phyloP scores from a whole-genome alignment of 1,140 invertebrate genomes.

The Parapsyche elsis region DNA sequence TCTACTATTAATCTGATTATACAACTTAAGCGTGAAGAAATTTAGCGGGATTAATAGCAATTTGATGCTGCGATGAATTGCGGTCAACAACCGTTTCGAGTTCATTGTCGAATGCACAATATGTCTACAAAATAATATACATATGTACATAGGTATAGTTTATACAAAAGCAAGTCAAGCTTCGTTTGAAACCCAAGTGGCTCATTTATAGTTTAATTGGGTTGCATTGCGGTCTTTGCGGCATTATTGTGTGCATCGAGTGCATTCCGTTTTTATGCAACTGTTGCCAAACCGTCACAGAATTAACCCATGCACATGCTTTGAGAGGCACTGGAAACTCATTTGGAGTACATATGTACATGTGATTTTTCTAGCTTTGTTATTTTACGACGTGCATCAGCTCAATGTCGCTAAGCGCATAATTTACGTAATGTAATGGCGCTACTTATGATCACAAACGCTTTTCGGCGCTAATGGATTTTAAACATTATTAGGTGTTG shows the following conservation, averaged over 20 bases:
- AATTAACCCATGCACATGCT: neutral
- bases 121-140: neutral
- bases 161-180: neutral
- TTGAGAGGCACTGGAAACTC: neutral
- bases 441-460: neutral
- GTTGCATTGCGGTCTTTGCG: conserved; percentile 42
- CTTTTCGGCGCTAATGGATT: conserved; percentile 11
- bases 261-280: conserved; percentile 42
- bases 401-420: too few species aligned
- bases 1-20: too few species aligned
- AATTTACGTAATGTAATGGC: neutral
- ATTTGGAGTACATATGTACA: neutral
- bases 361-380: too few species aligned
- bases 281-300: conserved; percentile 15
- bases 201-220: conserved; percentile 27
- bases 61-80: neutral
- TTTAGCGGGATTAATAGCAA: too few species aligned
- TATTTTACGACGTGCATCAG: too few species aligned
- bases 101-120: conserved; percentile 17
- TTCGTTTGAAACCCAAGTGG: conserved; percentile 4
- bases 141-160: neutral
- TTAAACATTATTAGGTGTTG: conserved; percentile 13
- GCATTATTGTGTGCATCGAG: conserved; percentile 13
- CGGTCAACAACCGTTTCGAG: conserved; percentile 19
- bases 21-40: too few species aligned